A percentile compares a stretch with the other conserved stretches of the same genome.
Evolutionary conservation across 30 jellyfish, hydroid and myxozoan genomes (phyloP).

Genomic region (Catostylus mosaicus): DNA sequence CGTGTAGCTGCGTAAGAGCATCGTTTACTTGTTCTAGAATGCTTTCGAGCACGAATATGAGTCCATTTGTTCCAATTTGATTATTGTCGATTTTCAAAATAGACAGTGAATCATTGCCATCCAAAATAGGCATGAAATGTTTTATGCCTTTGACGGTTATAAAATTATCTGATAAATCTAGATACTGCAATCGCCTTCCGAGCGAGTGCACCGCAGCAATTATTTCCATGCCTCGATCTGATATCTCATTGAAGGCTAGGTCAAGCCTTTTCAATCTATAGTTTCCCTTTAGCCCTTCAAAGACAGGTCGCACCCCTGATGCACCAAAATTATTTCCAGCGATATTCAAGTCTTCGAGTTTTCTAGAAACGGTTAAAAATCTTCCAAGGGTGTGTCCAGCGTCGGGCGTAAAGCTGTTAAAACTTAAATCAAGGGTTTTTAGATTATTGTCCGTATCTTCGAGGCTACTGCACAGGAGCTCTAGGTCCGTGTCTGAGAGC

Average conservation of each 20-base stretch:
- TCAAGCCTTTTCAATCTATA: slow-evolving; percentile 34
- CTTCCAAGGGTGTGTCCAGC: slow-evolving; percentile 53
- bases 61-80: slow-evolving; percentile 64
- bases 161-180: slow-evolving; percentile 60
- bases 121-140: slow-evolving; percentile 34
- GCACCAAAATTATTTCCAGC: slow-evolving; percentile 67
- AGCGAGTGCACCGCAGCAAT: slow-evolving; percentile 16
- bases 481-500: slow-evolving; percentile 62
- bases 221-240: slow-evolving; percentile 41
- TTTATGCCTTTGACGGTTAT: slow-evolving; percentile 38
- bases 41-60: slow-evolving; percentile 28
- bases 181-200: slow-evolving; percentile 17
- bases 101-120: slow-evolving; percentile 7
- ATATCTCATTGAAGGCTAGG: slow-evolving; percentile 58
- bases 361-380: slow-evolving; percentile 9
- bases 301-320: slow-evolving; percentile 18
- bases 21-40: slow-evolving; percentile 30
- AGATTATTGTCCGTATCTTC: slow-evolving; percentile 49
- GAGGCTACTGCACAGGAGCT: slow-evolving; percentile 52
- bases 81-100: slow-evolving; percentile 56
- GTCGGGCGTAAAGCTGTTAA: slow-evolving; percentile 57
- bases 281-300: slow-evolving; percentile 35
- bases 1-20: slow-evolving; percentile 54
- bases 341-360: slow-evolving; percentile 33
- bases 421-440: slow-evolving; percentile 51